Percentiles rank a stretch among this genome's conserved stretches.
Conservation (phyloP, 1,140 invertebrate species). For the Heliconius himera region DNA sequence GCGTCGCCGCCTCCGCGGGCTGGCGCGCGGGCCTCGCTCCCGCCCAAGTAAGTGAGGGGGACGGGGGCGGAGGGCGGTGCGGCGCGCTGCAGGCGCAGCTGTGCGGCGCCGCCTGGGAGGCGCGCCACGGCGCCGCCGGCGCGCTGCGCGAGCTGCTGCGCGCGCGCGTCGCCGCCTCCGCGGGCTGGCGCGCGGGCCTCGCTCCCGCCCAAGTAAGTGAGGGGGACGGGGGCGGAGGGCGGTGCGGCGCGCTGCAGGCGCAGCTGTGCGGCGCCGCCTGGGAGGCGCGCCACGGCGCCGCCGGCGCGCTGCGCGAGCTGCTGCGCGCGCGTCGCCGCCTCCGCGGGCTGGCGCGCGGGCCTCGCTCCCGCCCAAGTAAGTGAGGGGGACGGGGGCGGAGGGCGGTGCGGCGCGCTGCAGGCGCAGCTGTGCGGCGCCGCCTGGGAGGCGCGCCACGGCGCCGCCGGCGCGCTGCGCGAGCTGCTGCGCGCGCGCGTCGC, state of each 20-base stretch:
- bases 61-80: slow-evolving; percentile 76
- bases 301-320: slow-evolving; percentile 94
- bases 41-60: slow-evolving; percentile 73
- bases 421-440: slow-evolving; percentile 93
- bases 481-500: slow-evolving; percentile 91
- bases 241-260: slow-evolving; percentile 89
- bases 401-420: slow-evolving; percentile 87
- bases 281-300: slow-evolving; percentile 97
- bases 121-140: slow-evolving; percentile 96
- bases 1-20: slow-evolving; percentile 89
- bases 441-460: slow-evolving; percentile 97
- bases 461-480: slow-evolving; percentile 95
- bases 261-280: slow-evolving; percentile 95
- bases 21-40: slow-evolving; percentile 82
- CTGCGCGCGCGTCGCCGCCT: slow-evolving; percentile 89
- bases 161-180: slow-evolving; percentile 88
- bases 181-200: slow-evolving; percentile 85
- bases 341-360: slow-evolving; percentile 87
- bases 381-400: slow-evolving; percentile 50
- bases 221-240: slow-evolving; percentile 53
- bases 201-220: slow-evolving; percentile 79
- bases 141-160: slow-evolving; percentile 94
- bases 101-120: slow-evolving; percentile 95
- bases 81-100: slow-evolving; percentile 92
- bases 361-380: slow-evolving; percentile 81